Conservation (phyloP, 2,888 invertebrate genomes). For the Helobdella robusta region DNA sequence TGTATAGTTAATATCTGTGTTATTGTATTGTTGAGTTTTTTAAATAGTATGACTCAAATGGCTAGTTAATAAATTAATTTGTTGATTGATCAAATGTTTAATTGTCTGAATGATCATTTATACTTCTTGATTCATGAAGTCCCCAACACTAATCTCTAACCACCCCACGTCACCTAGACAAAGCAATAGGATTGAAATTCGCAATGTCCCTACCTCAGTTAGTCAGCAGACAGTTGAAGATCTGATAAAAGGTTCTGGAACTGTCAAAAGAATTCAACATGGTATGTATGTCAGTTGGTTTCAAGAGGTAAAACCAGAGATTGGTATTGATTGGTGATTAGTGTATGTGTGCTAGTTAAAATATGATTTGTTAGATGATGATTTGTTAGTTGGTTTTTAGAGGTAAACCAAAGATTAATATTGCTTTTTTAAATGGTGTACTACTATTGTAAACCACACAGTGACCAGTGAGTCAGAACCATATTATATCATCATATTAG, state of each 20-base stretch:
- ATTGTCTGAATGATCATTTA: no score
- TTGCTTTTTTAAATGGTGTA: no score
- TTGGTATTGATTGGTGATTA: no score
- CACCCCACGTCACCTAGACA: slow-evolving; percentile 4
- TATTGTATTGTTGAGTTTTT: not conserved
- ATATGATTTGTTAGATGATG: no score
- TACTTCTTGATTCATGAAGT: no score
- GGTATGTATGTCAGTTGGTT: no score
- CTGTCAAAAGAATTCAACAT: slow-evolving; percentile 71
- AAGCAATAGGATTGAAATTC: slow-evolving; percentile 42
- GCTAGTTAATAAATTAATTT: not conserved
- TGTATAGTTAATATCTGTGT: not conserved
- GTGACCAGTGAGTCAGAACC: slow-evolving; percentile 21
- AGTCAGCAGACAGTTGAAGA: slow-evolving; percentile 82
- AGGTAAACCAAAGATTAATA: no score
- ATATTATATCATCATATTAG: slow-evolving; percentile 30
- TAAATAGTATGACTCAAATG: not conserved
- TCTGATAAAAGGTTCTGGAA: slow-evolving; percentile 73
- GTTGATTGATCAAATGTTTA: not conserved
- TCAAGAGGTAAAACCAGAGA: no score
- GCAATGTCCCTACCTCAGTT: slow-evolving; percentile 70
- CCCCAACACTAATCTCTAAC: no score
- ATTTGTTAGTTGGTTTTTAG: no score
- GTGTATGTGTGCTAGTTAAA: no score
- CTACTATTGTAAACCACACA: no score